Evolutionary conservation across 2,888 invertebrate genomes (phyloP).

Genomic region (Napeogenes sylphis): DNA sequence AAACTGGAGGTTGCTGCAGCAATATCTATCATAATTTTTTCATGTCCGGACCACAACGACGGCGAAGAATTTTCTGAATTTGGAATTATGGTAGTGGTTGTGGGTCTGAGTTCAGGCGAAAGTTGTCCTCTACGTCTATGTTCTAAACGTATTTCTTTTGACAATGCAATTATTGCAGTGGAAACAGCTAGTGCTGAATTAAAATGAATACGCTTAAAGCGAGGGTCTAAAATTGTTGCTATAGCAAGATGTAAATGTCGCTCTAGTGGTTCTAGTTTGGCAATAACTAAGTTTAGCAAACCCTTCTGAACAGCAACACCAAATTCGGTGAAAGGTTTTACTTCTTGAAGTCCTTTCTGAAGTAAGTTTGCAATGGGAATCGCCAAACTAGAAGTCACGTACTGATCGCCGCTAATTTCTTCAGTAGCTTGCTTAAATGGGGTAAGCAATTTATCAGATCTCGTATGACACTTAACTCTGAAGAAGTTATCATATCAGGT

Average conservation of each 20-base stretch:
- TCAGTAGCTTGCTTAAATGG: slow-evolving; percentile 33
- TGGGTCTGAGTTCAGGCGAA: slow-evolving; percentile 20
- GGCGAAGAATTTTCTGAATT: slow-evolving; percentile 27
- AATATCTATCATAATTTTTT: slow-evolving; percentile 29
- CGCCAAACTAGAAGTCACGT: slow-evolving; percentile 35
- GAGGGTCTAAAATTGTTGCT: slow-evolving; percentile 35
- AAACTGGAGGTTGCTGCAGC: slow-evolving; percentile 19
- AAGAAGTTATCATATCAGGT: slow-evolving; percentile 20
- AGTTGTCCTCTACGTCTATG: slow-evolving; percentile 20
- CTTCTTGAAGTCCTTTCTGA: slow-evolving; percentile 18
- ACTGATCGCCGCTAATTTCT: slow-evolving; percentile 35
- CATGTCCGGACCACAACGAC: slow-evolving; percentile 34
- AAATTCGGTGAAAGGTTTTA: slow-evolving; percentile 17
- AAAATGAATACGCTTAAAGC: slow-evolving; percentile 34
- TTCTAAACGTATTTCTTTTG: slow-evolving; percentile 25
- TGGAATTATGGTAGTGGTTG: slow-evolving; percentile 19
- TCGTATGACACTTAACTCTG: slow-evolving; percentile 20
- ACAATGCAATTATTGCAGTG: slow-evolving; percentile 23
- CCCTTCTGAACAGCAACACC: slow-evolving; percentile 20
- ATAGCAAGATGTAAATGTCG: slow-evolving; percentile 15
- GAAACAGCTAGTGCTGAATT: slow-evolving; percentile 23
- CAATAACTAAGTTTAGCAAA: slow-evolving; percentile 20
- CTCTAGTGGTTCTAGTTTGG: slow-evolving; percentile 20
- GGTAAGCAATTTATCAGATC: slow-evolving; percentile 18
- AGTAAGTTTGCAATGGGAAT: slow-evolving; percentile 21